Evolutionary conservation across 1,140 invertebrate genomes (phyloP).

Genomic region (Armadillidium nasatum): DNA sequence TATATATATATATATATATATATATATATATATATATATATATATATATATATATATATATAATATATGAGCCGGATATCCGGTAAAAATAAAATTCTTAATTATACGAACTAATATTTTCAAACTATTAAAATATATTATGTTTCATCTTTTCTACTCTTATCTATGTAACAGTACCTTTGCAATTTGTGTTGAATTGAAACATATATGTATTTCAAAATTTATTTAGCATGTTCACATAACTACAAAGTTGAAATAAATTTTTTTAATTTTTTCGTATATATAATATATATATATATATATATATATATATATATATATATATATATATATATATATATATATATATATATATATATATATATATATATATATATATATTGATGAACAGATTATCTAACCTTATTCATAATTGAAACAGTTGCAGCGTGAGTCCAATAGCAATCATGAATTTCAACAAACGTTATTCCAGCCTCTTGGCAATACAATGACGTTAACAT

Average conservation of each 20-base stretch:
- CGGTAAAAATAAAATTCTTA: too few species aligned
- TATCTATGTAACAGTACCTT: too few species aligned
- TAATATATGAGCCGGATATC: too few species aligned
- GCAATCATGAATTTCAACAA: slow-evolving; percentile 97
- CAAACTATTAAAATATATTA: too few species aligned
- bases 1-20: neutral
- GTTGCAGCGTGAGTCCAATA: slow-evolving; percentile 95
- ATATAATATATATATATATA: neutral
- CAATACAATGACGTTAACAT: slow-evolving; percentile 93
- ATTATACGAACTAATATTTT: too few species aligned
- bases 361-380: neutral
- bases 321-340: neutral
- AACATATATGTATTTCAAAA: too few species aligned
- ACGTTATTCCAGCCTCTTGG: slow-evolving; percentile 73
- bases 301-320: slow-evolving; percentile 1
- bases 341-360: neutral
- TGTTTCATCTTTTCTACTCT: too few species aligned
- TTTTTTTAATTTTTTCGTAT: too few species aligned
- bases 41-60: neutral
- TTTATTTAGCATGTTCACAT: too few species aligned
- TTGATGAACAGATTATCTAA: slow-evolving; percentile 47
- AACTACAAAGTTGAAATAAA: too few species aligned
- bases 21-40: neutral
- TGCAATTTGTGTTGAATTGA: too few species aligned
- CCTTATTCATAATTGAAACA: slow-evolving; percentile 85